Evolutionary conservation across 2,113 vertebrate genomes (phyloP), one percentile per base, ranked within the genome.

Genomic region (Oceanodroma tethys): DNA sequence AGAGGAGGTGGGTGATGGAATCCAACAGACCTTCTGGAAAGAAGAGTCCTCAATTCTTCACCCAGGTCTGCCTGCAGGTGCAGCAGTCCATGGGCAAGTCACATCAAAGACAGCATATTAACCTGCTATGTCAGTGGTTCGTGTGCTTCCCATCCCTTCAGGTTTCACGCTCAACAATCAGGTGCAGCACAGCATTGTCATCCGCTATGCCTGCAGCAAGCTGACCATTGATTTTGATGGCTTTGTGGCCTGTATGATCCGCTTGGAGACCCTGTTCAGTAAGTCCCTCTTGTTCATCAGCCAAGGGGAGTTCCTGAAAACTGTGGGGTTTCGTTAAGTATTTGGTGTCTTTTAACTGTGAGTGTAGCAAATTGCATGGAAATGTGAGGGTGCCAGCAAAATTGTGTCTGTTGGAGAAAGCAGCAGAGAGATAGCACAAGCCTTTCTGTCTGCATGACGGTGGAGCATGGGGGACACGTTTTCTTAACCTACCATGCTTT

Each of bases 211-310:
- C 1, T 97, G 98, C 68, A 76, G 95, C 29, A 97, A 98, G 79
- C 97, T 99, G 91, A 98, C 97, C 78, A 78, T 99, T 2, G 98
- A 99, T 95, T 99, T 99, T 0, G 98, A 99, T 16, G 98, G 98
- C 97, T 99, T 99, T 3, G 97, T 99, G 65, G 97, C 97, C 32
- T 99, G 99, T 50, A 90, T 99, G 97, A 98, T 99, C 90, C 96
- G 98, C 30, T 96, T 99, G 97, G 99, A 99, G 98, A 98, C 94
- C 55, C 98, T 99, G 94, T 99, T 99, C 98, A 98, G 99, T 99
- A 97, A 99, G 99, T 97, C n/a, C 5, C 48, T 19, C 30, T 7
- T 7, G 3, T 43, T 34, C 19, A 27, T 23, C 25, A 38, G 36
- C 47, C 43, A 16, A 25, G 38, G 42, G 32, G 18, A 34, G 5